Evolutionary conservation across 2,797 vertebrate species (phyloP).

Genomic region (Podarcis siculus): DNA sequence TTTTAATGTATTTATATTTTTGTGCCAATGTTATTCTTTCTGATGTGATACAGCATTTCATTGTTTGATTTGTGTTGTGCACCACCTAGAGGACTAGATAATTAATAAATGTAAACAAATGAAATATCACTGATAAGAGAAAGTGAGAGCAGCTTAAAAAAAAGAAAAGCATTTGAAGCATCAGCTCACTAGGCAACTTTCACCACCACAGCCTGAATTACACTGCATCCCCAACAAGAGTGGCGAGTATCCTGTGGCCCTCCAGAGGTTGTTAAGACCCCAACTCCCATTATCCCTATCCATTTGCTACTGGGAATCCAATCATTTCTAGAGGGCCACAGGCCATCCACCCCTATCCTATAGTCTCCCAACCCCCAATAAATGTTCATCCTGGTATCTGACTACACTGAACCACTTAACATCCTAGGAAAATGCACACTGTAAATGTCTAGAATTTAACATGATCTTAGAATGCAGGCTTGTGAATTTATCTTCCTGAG

Average conservation of each 20-base stretch:
- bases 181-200: conserved; percentile 56
- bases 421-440: conserved; percentile 39
- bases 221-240: conserved; percentile 43
- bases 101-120: background rate
- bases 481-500: background rate
- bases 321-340: too few relatives aligned
- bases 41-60: too few relatives aligned
- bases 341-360: too few relatives aligned
- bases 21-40: background rate
- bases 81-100: background rate
- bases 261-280: too few relatives aligned
- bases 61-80: too few relatives aligned
- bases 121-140: background rate
- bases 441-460: conserved; percentile 47
- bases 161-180: conserved; percentile 53
- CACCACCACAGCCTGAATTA: conserved; percentile 62
- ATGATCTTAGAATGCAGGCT: background rate
- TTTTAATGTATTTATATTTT: background rate
- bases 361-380: conserved; percentile 37
- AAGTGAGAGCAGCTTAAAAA: background rate
- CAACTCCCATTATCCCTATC: too few relatives aligned
- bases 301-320: too few relatives aligned
- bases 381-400: conserved; percentile 63
- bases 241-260: too few relatives aligned
- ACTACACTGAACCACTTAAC: conserved; percentile 56